A percentile compares a stretch with the other conserved stretches of the same genome.
These are phyloP conservation scores for Fundulus diaphanus DNA, from an alignment of 2,797 vertebrate genomes.

Conservation along the genomic window DNA sequence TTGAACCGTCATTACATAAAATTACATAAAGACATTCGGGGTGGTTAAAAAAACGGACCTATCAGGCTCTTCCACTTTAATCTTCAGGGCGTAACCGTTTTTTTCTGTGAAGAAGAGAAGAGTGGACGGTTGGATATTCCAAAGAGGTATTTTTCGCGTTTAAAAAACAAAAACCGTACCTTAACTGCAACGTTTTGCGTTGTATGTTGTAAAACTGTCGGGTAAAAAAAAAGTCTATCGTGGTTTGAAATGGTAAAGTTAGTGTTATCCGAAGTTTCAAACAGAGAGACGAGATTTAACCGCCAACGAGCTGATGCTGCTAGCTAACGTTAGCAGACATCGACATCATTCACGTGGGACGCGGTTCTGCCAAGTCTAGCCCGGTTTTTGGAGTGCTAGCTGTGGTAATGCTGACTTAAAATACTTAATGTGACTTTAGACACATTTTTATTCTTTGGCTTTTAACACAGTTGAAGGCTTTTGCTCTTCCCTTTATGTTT, in stretches of 20 bases:
- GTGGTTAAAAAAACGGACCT: neutral
- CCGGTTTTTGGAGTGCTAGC: neutral
- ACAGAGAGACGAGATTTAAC: neutral
- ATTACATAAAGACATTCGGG: neutral
- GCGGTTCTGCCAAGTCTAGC: neutral
- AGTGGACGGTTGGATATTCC: neutral
- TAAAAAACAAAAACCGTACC: neutral
- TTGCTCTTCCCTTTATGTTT: no score
- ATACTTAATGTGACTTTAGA: no score
- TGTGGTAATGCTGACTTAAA: neutral
- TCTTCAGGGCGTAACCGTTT: conserved; percentile 16
- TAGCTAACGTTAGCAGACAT: neutral
- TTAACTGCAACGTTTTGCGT: neutral
- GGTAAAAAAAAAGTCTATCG: neutral
- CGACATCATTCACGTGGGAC: neutral
- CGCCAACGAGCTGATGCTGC: neutral
- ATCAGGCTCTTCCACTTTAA: conserved; percentile 5
- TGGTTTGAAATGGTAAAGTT: neutral
- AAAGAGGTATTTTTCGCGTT: conserved; percentile 6
- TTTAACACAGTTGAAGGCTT: no score
- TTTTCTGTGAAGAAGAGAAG: neutral
- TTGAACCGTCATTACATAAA: no score
- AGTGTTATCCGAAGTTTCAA: neutral
- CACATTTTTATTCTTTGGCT: no score
- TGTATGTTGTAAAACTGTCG: neutral